Percentiles rank a stretch among this genome's conserved stretches.
These are phyloP conservation scores for Noctua janthina DNA, from an alignment of 2,888 invertebrate species.

Conservation along the genomic window DNA sequence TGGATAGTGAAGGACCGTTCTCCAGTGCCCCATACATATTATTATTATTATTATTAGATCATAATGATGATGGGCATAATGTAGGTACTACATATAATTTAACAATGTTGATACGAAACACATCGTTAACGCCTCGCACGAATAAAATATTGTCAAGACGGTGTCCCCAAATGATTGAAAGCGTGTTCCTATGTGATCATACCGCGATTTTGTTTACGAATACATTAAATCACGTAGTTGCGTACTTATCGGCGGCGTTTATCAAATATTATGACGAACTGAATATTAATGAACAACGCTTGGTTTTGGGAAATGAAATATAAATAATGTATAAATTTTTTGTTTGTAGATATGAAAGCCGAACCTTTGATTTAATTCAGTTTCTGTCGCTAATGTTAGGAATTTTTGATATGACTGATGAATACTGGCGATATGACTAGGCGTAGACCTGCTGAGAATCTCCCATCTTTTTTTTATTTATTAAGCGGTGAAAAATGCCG, in stretches of 20 bases:
- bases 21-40: too few relatives aligned
- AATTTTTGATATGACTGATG: not conserved
- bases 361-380: conserved; percentile 1
- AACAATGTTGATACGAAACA: conserved; percentile 15
- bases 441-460: not conserved
- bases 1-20: too few relatives aligned
- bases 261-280: conserved; percentile 45
- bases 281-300: conserved; percentile 45
- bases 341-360: not conserved
- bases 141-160: conserved; percentile 4
- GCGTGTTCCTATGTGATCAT: not conserved
- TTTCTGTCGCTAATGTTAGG: not conserved
- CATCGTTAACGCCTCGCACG: conserved; percentile 12
- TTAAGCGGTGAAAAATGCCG: too few relatives aligned
- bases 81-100: not conserved
- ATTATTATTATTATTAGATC: too few relatives aligned
- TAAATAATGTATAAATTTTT: conserved; percentile 34
- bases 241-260: conserved; percentile 31
- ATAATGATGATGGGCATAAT: not conserved
- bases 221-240: conserved; percentile 43
- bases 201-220: conserved; percentile 42
- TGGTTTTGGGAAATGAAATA: conserved; percentile 34
- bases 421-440: not conserved
- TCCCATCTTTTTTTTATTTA: not conserved
- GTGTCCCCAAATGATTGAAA: conserved; percentile 26